These are phyloP conservation scores for Hafferia zeledoni DNA, from an alignment of 2,797 vertebrate species.

Conservation along the genomic window DNA sequence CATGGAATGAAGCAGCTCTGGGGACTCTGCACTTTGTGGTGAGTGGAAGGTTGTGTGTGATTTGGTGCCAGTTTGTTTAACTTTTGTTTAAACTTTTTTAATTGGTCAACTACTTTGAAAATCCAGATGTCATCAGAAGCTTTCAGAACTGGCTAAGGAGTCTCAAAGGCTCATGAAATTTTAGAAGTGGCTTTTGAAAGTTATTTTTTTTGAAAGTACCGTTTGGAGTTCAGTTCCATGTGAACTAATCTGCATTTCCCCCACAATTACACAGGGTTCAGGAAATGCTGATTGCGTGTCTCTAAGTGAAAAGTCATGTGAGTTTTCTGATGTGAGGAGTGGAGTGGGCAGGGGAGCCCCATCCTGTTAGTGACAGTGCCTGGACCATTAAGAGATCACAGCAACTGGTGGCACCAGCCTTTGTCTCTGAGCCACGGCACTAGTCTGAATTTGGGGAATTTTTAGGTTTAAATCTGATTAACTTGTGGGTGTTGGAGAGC, in stretches of 20 bases:
- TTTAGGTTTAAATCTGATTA: background rate
- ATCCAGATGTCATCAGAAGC: background rate
- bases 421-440: constrained; percentile 42
- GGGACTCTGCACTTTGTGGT: rapidly evolving
- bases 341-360: background rate
- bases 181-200: background rate
- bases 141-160: background rate
- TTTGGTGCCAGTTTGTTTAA: background rate
- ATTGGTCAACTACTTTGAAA: background rate
- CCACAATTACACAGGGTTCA: background rate
- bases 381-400: background rate
- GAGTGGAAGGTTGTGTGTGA: background rate
- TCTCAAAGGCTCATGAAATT: background rate
- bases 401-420: constrained; percentile 29
- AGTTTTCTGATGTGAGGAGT: background rate
- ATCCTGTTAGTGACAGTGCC: background rate
- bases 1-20: rapidly evolving
- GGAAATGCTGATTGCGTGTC: background rate
- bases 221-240: rapidly evolving
- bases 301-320: background rate
- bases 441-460: constrained; percentile 9
- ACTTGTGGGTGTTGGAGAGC: constrained; percentile 72
- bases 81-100: background rate
- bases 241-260: background rate
- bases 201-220: background rate